These are phyloP conservation scores for Cheilosia urbana DNA, from an alignment of 2,888 invertebrate species.

Conservation along the genomic window DNA sequence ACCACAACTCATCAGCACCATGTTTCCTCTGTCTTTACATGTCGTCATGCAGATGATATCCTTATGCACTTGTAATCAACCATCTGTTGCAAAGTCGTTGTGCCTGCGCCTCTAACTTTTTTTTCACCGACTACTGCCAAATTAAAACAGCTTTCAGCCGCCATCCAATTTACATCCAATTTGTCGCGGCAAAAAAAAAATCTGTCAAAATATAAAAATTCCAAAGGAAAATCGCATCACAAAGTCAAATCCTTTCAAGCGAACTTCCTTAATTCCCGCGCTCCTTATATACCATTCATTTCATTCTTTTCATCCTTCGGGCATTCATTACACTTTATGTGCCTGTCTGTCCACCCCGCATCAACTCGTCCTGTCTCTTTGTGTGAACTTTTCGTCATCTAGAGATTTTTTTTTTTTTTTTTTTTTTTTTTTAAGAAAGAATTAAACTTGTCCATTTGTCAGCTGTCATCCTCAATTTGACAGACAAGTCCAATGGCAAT, in stretches of 20 bases:
- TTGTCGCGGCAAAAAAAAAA: constrained; percentile 38
- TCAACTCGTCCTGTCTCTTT: constrained; percentile 29
- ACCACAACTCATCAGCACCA: too few species aligned
- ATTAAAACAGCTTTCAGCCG: constrained; percentile 41
- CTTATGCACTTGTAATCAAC: neutral
- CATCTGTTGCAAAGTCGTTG: neutral
- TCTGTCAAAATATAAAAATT: constrained; percentile 53
- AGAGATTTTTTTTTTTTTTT: neutral
- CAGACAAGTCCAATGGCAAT: constrained; percentile 73
- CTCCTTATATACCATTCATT: constrained; percentile 11
- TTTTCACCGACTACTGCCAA: neutral
- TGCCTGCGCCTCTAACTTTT: neutral
- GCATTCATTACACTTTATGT: constrained; percentile 73
- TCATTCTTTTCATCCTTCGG: constrained; percentile 53
- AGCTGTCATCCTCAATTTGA: constrained; percentile 74
- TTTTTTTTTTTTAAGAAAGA: constrained; percentile 13
- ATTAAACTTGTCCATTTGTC: constrained; percentile 74
- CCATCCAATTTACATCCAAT: constrained; percentile 63
- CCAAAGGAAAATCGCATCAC: constrained; percentile 53
- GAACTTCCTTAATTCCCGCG: constrained; percentile 38
- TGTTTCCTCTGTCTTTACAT: too few species aligned
- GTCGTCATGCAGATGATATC: too few species aligned
- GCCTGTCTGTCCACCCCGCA: constrained; percentile 61
- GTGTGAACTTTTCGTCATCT: constrained; percentile 64
- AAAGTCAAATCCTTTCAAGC: constrained; percentile 59